Evolutionary conservation across 1,140 invertebrate species (phyloP).

Genomic region (Frieseomelitta varia): DNA sequence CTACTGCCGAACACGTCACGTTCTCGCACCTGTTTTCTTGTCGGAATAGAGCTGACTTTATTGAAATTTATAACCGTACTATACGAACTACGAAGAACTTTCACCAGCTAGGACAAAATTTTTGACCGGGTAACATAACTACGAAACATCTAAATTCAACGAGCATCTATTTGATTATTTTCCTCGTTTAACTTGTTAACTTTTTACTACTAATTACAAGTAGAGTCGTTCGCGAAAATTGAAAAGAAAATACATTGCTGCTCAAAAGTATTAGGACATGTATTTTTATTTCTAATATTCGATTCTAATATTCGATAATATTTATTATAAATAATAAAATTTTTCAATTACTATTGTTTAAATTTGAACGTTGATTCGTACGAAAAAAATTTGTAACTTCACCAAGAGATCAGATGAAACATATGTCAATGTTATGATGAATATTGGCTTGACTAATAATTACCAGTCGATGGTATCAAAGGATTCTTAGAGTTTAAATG

Average conservation of each 20-base stretch:
- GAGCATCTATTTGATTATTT: background rate
- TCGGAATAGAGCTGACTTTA: slow-evolving; percentile 2
- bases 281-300: too few relatives aligned
- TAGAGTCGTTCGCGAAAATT: too few relatives aligned
- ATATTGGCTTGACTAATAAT: background rate
- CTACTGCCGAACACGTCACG: background rate
- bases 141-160: background rate
- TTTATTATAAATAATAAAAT: too few relatives aligned
- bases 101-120: slow-evolving; percentile 33
- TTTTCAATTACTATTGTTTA: background rate
- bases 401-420: too few relatives aligned
- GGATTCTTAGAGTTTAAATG: background rate
- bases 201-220: too few relatives aligned
- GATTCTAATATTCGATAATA: too few relatives aligned
- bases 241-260: too few relatives aligned
- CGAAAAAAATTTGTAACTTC: too few relatives aligned
- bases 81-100: slow-evolving; percentile 47
- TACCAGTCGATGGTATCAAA: background rate
- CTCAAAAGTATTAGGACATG: too few relatives aligned
- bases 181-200: background rate
- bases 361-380: background rate
- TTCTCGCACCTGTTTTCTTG: slow-evolving; percentile 6
- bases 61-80: slow-evolving; percentile 46
- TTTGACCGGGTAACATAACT: background rate
- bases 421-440: background rate